These are phyloP conservation scores for Oxystoma pomonae DNA, from an alignment of 2,888 invertebrate genomes.

Conservation along the genomic window DNA sequence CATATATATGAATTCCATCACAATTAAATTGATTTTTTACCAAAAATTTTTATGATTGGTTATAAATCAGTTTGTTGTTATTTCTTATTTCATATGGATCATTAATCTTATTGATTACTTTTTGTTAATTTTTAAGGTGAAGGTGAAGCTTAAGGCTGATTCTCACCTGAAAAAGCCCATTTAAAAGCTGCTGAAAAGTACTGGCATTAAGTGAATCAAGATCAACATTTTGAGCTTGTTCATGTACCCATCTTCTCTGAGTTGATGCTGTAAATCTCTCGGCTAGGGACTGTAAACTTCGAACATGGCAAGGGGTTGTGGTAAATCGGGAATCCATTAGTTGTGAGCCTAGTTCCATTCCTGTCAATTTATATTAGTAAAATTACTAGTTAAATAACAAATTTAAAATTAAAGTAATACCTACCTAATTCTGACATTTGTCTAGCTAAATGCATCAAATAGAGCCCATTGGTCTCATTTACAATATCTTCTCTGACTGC, in stretches of 20 bases:
- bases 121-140: too few species aligned
- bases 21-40: too few species aligned
- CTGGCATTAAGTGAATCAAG: conserved; percentile 52
- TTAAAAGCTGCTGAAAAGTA: conserved; percentile 56
- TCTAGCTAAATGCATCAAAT: conserved; percentile 14
- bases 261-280: conserved; percentile 49
- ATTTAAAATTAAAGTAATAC: not conserved
- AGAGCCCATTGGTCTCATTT: conserved; percentile 14
- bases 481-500: conserved; percentile 2
- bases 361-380: too few species aligned
- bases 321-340: not conserved
- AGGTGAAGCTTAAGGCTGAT: too few species aligned
- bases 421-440: conserved; percentile 12
- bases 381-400: not conserved
- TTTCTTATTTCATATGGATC: too few species aligned
- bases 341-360: not conserved
- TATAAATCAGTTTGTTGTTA: too few species aligned
- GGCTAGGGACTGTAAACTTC: conserved; percentile 7
- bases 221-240: conserved; percentile 51
- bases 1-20: too few species aligned
- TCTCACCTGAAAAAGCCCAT: conserved; percentile 57
- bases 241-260: conserved; percentile 51
- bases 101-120: too few species aligned
- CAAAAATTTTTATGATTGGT: too few species aligned
- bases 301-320: conserved; percentile 6